Percentiles rank a stretch among this genome's conserved stretches.
Conservation (phyloP, 2,113 vertebrate genomes). For the Hemibagrus wyckioides region DNA sequence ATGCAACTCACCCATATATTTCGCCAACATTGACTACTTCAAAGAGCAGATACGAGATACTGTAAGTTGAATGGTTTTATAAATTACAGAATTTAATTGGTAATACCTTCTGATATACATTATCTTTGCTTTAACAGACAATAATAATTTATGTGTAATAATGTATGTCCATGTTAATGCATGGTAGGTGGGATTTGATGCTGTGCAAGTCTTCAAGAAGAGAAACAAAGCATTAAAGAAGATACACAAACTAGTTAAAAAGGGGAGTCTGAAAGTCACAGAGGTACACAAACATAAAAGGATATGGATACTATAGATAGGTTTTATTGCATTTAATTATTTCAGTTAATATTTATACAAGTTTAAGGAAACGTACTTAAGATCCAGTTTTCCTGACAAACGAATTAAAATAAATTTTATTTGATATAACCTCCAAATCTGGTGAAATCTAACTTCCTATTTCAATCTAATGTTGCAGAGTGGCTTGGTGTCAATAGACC, state of each 20-base stretch:
- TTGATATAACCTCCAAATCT: background rate
- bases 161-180: background rate
- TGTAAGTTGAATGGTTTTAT: conserved; percentile 66
- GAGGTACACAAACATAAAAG: conserved; percentile 69
- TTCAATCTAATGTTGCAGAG: conserved; percentile 64
- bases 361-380: background rate
- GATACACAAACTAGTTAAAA: conserved; percentile 84
- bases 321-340: background rate
- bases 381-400: background rate
- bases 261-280: conserved; percentile 81
- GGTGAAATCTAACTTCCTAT: conserved; percentile 10
- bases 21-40: conserved; percentile 85
- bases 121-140: background rate
- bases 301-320: background rate
- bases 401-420: background rate
- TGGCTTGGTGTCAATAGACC: conserved; percentile 73
- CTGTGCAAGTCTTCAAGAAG: conserved; percentile 83
- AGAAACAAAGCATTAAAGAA: conserved; percentile 83
- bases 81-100: background rate
- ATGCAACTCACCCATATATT: conserved; percentile 85
- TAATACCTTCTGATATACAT: background rate
- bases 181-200: conserved; percentile 84
- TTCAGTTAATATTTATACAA: background rate
- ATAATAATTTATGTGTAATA: background rate
- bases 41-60: conserved; percentile 80